Conservation (phyloP, 2,797 vertebrate genomes). For the Danio aesculapii region DNA sequence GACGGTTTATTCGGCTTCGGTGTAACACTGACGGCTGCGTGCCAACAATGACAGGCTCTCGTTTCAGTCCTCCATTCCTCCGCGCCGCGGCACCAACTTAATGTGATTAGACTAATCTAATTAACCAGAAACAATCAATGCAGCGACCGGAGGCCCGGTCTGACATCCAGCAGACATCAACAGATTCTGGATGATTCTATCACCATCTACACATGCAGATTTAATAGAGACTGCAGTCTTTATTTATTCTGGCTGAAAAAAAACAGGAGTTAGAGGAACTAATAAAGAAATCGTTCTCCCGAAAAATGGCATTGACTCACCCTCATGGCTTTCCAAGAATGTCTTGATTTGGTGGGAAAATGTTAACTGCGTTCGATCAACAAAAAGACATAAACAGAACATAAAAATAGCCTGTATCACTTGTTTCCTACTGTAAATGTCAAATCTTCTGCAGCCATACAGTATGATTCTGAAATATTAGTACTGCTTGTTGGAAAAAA, state of each 20-base stretch:
- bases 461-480: neutral
- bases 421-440: neutral
- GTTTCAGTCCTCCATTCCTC: conserved; percentile 64
- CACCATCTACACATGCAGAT: conserved; percentile 2
- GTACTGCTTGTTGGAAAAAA: neutral
- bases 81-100: conserved; percentile 66
- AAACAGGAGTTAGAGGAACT: neutral
- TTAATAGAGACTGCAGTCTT: neutral
- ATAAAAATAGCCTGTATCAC: neutral
- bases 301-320: conserved; percentile 9
- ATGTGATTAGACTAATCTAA: conserved; percentile 82
- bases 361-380: neutral
- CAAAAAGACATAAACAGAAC: neutral
- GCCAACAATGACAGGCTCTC: conserved; percentile 51
- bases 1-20: conserved; percentile 14
- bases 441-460: neutral
- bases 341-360: neutral
- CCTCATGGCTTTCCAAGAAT: neutral
- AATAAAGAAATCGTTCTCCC: neutral
- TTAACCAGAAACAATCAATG: conserved; percentile 75
- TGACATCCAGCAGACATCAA: conserved; percentile 22
- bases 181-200: neutral
- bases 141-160: conserved; percentile 58
- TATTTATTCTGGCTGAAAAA: too few relatives aligned
- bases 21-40: conserved; percentile 43